A percentile compares a stretch with the other conserved stretches of the same genome.
Evolutionary conservation across 2,888 invertebrate genomes (phyloP).

Genomic region (Pachycephus smyrnensis): DNA sequence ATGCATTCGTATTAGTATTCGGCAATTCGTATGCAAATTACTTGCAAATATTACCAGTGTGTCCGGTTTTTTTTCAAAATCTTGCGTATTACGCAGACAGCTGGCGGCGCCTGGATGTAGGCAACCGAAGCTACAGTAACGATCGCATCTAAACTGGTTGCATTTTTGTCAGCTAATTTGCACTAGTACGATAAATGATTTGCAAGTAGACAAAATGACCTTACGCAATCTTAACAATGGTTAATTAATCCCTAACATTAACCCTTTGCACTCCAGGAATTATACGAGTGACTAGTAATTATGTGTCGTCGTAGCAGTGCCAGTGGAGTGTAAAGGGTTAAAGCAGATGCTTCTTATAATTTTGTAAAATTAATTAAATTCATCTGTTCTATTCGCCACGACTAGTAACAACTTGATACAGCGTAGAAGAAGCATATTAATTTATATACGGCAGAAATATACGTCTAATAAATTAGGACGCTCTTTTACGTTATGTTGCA

Average conservation of each 20-base stretch:
- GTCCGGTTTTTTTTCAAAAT: background rate
- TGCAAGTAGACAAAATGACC: background rate
- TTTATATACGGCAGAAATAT: background rate
- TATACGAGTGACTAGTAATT: too few relatives aligned
- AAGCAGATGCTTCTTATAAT: background rate
- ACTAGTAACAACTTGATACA: too few relatives aligned
- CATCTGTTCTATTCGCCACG: background rate
- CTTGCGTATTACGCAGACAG: background rate
- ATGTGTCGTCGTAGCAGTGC: too few relatives aligned
- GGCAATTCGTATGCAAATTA: too few relatives aligned
- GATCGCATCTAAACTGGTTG: background rate
- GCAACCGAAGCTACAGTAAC: background rate
- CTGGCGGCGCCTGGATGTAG: background rate
- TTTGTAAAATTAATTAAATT: background rate
- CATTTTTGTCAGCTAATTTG: background rate
- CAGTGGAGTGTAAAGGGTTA: too few relatives aligned
- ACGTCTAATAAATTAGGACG: background rate
- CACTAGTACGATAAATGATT: background rate
- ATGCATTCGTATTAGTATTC: background rate
- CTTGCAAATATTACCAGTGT: background rate
- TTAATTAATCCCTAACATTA: background rate
- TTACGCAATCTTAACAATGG: background rate
- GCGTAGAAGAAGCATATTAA: background rate
- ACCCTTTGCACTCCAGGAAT: too few relatives aligned
- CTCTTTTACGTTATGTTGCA: background rate